These are phyloP conservation scores for Drosophila paramelanica DNA, from an alignment of 2,888 invertebrate genomes.

Conservation along the genomic window DNA sequence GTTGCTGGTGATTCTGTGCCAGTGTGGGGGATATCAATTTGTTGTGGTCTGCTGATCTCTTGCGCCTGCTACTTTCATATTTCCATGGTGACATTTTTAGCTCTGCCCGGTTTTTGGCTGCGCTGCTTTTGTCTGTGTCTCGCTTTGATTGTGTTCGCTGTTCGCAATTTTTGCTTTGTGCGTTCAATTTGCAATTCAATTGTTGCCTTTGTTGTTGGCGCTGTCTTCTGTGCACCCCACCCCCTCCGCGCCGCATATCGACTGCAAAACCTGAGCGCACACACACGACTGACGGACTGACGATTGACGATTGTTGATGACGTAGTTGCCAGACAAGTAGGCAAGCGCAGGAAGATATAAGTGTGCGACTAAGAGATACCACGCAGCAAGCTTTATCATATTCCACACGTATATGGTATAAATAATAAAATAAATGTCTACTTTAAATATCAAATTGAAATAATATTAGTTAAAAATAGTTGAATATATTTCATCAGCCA, in stretches of 20 bases:
- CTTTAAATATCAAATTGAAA: too few species aligned
- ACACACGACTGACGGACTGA: constrained; percentile 29
- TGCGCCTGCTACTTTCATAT: constrained; percentile 45
- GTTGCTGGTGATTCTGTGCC: not conserved
- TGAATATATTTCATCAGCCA: too few species aligned
- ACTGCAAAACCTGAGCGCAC: constrained; percentile 5
- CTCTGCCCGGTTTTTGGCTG: constrained; percentile 31
- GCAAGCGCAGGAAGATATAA: not conserved
- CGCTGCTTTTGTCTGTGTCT: constrained; percentile 63
- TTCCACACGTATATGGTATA: too few species aligned
- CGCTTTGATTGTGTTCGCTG: constrained; percentile 68
- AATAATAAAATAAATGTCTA: too few species aligned
- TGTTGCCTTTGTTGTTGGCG: constrained; percentile 38
- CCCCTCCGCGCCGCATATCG: not conserved
- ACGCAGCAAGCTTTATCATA: constrained; percentile 1
- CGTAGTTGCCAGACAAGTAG: constrained; percentile 34
- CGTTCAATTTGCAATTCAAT: constrained; percentile 77
- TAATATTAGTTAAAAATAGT: too few species aligned
- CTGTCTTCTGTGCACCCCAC: constrained; percentile 8
- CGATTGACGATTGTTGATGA: constrained; percentile 45
- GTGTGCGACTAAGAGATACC: constrained; percentile 18
- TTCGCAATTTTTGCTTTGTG: constrained; percentile 66
- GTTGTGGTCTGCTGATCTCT: constrained; percentile 30
- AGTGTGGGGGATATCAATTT: constrained; percentile 6
- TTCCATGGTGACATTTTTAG: constrained; percentile 74